phyloP scores from a whole-genome alignment of 2,888 invertebrate genomes.

The Amphipoea lucens region DNA sequence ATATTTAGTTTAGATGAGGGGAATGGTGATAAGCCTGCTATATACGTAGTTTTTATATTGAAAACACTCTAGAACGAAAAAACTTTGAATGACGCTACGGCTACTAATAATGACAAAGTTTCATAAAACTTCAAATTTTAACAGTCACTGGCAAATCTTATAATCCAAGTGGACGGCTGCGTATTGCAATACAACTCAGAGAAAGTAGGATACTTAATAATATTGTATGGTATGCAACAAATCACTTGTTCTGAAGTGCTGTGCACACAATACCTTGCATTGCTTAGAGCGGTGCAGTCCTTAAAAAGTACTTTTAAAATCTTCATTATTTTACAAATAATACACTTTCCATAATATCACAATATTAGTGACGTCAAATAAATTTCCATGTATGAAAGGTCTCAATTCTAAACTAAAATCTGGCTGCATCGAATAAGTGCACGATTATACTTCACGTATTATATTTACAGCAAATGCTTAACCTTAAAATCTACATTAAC shows the following conservation, averaged over 20 bases:
- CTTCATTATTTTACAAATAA: conserved; percentile 39
- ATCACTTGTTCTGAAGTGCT: conserved; percentile 40
- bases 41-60: background rate
- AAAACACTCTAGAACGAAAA: conserved; percentile 19
- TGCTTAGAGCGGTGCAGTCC: conserved; percentile 48
- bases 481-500: conserved; percentile 72
- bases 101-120: conserved; percentile 17
- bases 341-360: conserved; percentile 1
- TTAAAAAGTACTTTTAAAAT: conserved; percentile 41
- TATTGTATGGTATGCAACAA: conserved; percentile 36
- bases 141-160: conserved; percentile 54
- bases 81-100: conserved; percentile 21
- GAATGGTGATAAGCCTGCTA: conserved; percentile 21
- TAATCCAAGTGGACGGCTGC: conserved; percentile 61
- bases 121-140: conserved; percentile 23
- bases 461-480: conserved; percentile 70
- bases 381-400: conserved; percentile 61
- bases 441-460: conserved; percentile 61
- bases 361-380: conserved; percentile 28
- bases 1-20: conserved; percentile 3
- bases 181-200: conserved; percentile 51
- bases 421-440: conserved; percentile 58
- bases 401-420: conserved; percentile 58
- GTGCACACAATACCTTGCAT: conserved; percentile 51
- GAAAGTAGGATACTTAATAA: conserved; percentile 42